Evolutionary conservation across 2,888 invertebrate genomes (phyloP), one percentile per base, ranked within the genome.

Genomic region (Aphodius sticticus): DNA sequence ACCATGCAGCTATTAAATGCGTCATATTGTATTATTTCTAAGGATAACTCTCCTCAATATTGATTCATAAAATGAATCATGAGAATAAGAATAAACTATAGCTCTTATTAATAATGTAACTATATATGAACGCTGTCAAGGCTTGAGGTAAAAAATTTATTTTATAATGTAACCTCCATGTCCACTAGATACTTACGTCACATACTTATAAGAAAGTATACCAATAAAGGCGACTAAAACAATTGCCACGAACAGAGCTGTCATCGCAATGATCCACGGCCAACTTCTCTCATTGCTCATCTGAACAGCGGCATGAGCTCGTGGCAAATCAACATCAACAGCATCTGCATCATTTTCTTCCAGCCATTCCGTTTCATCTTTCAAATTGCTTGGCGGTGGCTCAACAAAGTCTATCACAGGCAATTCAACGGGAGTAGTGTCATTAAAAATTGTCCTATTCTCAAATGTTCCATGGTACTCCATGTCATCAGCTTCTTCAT

Each of bases 401-500:
- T 74, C 74, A 35, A 35, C 16, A 35, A 74, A 15, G 35, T 74
- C 74, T 36, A 26, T 35, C n/a, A 36, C 74, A 9, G 35, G 26
- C 12, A 71, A 35, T n/a, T n/a, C n/a, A 74, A 74, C 9, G 16
- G 74, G 14, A 74, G 35, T 35, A n/a, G 35, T 35, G 36, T 74
- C 35, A 2, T 35, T 36, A 35, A 26, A 74, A 26, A 74, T 7
- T 9, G 74, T 74, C n/a, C 74, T 35, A 35, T 74, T 74, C 35
- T 74, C 74, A 74, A 74, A 74, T n/a, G 14, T 36, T 12, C 74
- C 74, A 9, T 37, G 36, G 35, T 74, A 74, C 35, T 74, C 74
- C 74, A 74, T 74, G 15, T 74, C 74, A 35, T 74, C 74, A 35
- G 74, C 74, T 36, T 74, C 74, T 12, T 74, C 74, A 14, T 74